phyloP scores from a whole-genome alignment of 2,797 vertebrate genomes.

The Hoplostethus mediterraneus region DNA sequence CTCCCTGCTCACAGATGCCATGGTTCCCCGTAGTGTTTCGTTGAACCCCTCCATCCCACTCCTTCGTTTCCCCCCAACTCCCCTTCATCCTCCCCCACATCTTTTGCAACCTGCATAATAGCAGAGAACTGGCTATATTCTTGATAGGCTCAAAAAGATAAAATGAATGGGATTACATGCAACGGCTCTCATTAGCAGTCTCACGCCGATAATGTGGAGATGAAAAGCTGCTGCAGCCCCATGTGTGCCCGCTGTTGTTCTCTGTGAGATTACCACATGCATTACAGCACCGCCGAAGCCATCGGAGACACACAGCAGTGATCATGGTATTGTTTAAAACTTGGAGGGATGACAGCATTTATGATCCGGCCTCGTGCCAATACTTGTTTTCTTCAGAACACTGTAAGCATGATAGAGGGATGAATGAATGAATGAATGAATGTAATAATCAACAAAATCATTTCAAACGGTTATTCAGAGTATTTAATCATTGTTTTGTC shows the following conservation, averaged over 20 bases:
- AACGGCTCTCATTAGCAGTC: conserved; percentile 74
- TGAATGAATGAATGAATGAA: conserved; percentile 17
- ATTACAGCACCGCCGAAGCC: conserved; percentile 48
- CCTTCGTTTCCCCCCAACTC: conserved; percentile 53
- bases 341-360: conserved; percentile 19
- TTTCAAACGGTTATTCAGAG: background rate
- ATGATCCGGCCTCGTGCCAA: conserved; percentile 22
- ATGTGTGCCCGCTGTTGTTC: conserved; percentile 51
- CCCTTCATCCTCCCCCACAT: conserved; percentile 35
- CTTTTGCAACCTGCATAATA: conserved; percentile 43
- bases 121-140: conserved; percentile 35
- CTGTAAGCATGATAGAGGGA: conserved; percentile 14
- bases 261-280: conserved; percentile 47
- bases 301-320: conserved; percentile 29
- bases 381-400: conserved; percentile 37
- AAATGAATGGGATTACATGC: conserved; percentile 54
- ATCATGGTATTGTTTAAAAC: conserved; percentile 53
- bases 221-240: conserved; percentile 62
- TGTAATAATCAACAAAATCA: background rate
- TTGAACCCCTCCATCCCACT: conserved; percentile 60
- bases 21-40: conserved; percentile 48
- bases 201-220: conserved; percentile 62
- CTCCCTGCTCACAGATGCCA: conserved; percentile 45
- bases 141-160: conserved; percentile 49
- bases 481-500: background rate